Percentiles rank a stretch among this genome's conserved stretches.
Conservation (phyloP, 2,888 invertebrate genomes). For the Limnephilus lunatus region DNA sequence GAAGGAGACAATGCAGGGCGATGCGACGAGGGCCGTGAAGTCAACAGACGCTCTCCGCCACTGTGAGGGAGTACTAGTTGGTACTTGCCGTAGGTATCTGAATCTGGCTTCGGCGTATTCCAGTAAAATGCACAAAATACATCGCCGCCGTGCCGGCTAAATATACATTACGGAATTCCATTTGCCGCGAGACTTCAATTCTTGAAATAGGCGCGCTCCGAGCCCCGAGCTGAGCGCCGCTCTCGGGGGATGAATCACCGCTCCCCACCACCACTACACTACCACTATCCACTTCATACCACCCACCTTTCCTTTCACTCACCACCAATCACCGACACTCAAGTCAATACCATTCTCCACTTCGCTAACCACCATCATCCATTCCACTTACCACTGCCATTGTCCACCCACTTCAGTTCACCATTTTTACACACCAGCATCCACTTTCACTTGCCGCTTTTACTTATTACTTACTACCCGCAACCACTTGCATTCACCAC, state of each 20-base stretch:
- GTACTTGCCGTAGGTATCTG: not conserved
- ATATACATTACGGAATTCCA: constrained; percentile 40
- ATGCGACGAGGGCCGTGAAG: not conserved
- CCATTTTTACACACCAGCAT: not conserved
- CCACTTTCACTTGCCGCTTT: too few species aligned
- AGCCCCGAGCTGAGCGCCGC: not conserved
- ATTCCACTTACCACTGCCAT: not conserved
- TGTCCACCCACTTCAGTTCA: not conserved
- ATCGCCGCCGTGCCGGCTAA: constrained; percentile 42
- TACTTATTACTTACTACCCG: not conserved
- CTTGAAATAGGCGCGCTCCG: not conserved
- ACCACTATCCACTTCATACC: not conserved
- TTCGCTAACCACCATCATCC: not conserved
- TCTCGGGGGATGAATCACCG: not conserved
- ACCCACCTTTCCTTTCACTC: not conserved
- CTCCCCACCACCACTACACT: not conserved
- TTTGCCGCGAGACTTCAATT: not conserved
- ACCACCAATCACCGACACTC: not conserved
- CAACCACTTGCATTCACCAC: not conserved
- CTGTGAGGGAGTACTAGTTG: not conserved
- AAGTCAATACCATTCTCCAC: not conserved
- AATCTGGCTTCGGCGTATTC: not conserved
- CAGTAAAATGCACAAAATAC: constrained; percentile 44
- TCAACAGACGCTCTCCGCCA: not conserved
- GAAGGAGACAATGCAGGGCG: not conserved